Conservation (phyloP, 2,888 invertebrate species). For the Oithona nana region DNA sequence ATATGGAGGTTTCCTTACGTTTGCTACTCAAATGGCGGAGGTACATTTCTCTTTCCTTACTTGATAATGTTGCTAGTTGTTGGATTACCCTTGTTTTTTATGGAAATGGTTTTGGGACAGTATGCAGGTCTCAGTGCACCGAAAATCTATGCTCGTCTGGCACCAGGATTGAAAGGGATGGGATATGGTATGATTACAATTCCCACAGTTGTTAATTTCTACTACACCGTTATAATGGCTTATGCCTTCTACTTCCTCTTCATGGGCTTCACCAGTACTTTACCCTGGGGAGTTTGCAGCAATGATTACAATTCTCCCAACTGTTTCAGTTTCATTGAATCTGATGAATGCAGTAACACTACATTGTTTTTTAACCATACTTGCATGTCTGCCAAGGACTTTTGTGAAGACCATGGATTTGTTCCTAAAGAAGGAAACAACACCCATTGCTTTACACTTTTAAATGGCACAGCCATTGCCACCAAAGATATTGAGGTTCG, state of each 20-base stretch:
- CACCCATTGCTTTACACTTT: background rate
- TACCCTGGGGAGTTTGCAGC: background rate
- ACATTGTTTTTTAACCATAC: background rate
- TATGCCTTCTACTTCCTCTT: slow-evolving; percentile 1
- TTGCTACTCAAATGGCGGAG: slow-evolving; percentile 49
- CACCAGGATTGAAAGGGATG: background rate
- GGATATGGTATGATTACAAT: slow-evolving; percentile 6
- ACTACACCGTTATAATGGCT: slow-evolving; percentile 6
- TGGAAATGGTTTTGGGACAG: slow-evolving; percentile 9
- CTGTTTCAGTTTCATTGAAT: background rate
- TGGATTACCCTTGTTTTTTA: slow-evolving; percentile 2
- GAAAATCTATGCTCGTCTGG: background rate
- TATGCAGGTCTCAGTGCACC: background rate
- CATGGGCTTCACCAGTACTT: background rate
- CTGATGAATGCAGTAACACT: background rate
- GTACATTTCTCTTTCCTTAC: slow-evolving; percentile 65
- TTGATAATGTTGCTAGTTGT: slow-evolving; percentile 49
- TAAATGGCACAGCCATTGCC: background rate
- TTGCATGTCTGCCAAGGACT: background rate
- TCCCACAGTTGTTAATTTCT: background rate
- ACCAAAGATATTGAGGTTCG: background rate
- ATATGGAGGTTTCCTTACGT: slow-evolving; percentile 56
- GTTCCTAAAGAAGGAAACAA: background rate
- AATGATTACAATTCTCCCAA: background rate
- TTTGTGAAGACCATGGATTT: background rate